Base-by-base conservation (phyloP, 2,113 vertebrate genomes). In the Pheucticus melanocephalus region DNA sequence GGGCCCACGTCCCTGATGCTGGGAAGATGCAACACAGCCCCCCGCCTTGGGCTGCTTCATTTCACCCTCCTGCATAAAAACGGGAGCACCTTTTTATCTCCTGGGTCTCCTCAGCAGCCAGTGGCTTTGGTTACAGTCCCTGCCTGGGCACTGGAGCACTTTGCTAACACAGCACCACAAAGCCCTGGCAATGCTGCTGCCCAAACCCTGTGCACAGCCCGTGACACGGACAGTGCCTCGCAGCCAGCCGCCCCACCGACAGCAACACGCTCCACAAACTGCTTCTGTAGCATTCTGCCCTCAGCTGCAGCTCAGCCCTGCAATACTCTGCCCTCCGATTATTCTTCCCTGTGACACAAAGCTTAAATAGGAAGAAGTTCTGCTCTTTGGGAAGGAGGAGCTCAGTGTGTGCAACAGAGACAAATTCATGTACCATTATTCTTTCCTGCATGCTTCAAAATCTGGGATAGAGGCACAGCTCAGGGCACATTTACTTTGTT, bases 161-260 rank as follows among this genome's bases (percentile, higher is more conserved):
- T 31, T 9, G 31, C 6, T 14, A 35, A 15, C 21, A 15, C 5
- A 22, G 8, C 75, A 82, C 17, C 30, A 48, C 11, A 47, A 88
- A 75, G 66, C 8, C 21, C 45, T 0, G 0, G 21, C 23, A 48
- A 31, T 0, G 4, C 2, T 39, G 33, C 69, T 19, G 40, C 21
- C 60, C 50, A 16, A 2, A 6, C 15, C 15, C 27, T 51, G 50
- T 1, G 65, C 30, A 54, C 30, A 25, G 2, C 12, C 21, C 8
- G 5, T 0, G 1, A 42, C 13, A 5, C 0, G 0, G 44, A 31
- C 5, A 11, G 27, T 48, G 68, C 37, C 70, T 33, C 82, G 37
- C 48, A 70, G 6, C 7, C 69, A 40, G 54, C n/a, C 59, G 37
- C 44, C 15, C 28, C 84, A 13, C 72, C 14, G 11, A 54, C 30